Conservation (phyloP, 1,140 invertebrate genomes). For the Rhyacophila brunnea region DNA sequence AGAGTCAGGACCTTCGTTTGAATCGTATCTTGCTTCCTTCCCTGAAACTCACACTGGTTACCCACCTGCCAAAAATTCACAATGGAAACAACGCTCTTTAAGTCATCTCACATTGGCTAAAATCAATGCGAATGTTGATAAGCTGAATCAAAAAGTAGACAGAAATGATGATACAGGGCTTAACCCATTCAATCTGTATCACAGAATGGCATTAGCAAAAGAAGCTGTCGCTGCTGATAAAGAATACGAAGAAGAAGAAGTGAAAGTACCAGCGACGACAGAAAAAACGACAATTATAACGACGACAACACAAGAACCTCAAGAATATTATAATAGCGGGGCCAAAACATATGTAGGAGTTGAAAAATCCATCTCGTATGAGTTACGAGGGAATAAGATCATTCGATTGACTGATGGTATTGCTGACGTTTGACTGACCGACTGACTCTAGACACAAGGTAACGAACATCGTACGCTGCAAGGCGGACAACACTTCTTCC, state of each 20-base stretch:
- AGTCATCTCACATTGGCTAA: conserved; percentile 21
- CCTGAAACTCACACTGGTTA: conserved; percentile 10
- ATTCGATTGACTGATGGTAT: conserved; percentile 27
- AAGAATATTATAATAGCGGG: neutral
- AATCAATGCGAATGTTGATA: conserved; percentile 22
- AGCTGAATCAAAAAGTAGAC: conserved; percentile 17
- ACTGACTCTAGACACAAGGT: conserved; percentile 26
- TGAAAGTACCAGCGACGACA: neutral
- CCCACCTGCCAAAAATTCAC: neutral
- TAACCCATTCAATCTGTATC: conserved; percentile 8
- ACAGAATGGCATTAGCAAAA: conserved; percentile 13
- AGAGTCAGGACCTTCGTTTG: conserved; percentile 12
- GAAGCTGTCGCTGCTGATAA: neutral
- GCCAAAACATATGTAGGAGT: conserved; percentile 1
- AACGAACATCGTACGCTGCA: conserved; percentile 6
- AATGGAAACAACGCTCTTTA: conserved; percentile 4
- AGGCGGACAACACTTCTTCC: too few species aligned
- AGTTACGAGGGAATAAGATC: conserved; percentile 30
- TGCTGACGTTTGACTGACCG: conserved; percentile 31
- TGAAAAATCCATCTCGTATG: conserved; percentile 26
- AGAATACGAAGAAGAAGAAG: neutral
- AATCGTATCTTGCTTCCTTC: conserved; percentile 18
- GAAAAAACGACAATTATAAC: too few species aligned
- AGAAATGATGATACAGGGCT: neutral
- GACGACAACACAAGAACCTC: neutral